Evolutionary conservation across 53 echinoderm and acorn worm species (phyloP).

Genomic region (Henricia sp.): DNA sequence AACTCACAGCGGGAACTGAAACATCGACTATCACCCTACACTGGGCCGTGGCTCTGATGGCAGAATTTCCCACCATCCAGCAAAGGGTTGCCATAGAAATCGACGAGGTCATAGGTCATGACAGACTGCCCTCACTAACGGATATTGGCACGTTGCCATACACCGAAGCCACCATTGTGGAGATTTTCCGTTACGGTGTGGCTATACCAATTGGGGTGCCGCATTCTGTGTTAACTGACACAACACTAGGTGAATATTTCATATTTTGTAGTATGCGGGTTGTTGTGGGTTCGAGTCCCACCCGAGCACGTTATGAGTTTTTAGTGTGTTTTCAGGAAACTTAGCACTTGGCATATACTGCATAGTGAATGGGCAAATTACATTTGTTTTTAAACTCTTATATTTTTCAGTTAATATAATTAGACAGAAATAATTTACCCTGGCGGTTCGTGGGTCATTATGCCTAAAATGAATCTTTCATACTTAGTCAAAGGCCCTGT

Average conservation of each 20-base stretch:
- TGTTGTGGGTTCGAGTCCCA: no score
- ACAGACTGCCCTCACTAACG: constrained; percentile 66
- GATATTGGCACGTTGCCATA: constrained; percentile 75
- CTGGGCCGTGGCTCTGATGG: constrained; percentile 76
- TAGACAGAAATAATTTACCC: no score
- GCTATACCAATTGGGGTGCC: constrained; percentile 74
- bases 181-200: constrained; percentile 71
- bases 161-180: constrained; percentile 75
- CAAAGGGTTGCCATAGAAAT: constrained; percentile 73
- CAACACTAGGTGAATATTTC: constrained; percentile 51
- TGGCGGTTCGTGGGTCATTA: no score
- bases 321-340: neutral
- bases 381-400: no score
- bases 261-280: neutral
- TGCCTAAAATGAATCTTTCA: no score
- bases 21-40: constrained; percentile 76
- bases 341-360: no score
- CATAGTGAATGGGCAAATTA: no score
- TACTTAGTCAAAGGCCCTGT: no score
- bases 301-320: no score
- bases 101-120: constrained; percentile 74
- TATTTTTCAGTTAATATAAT: no score
- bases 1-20: constrained; percentile 77
- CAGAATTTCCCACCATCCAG: constrained; percentile 75
- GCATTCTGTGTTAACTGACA: constrained; percentile 73